Conservation (phyloP, 2,888 invertebrate species). For the Aphidoletes aphidimyza region DNA sequence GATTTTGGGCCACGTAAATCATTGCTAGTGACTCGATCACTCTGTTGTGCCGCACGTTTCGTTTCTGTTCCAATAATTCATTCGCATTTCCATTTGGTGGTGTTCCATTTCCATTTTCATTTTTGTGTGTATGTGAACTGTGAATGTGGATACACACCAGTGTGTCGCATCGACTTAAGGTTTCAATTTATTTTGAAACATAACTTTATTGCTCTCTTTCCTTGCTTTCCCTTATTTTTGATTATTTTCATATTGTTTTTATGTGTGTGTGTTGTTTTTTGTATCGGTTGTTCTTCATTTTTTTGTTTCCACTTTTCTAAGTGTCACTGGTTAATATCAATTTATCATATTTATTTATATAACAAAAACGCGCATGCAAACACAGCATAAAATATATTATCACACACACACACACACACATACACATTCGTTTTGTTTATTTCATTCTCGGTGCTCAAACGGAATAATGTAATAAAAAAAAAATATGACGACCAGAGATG, state of each 20-base stretch:
- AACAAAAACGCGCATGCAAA: neutral
- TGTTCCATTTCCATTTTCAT: too few species aligned
- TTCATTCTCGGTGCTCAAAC: neutral
- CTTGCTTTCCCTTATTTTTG: neutral
- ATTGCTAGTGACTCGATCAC: neutral
- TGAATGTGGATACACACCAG: neutral
- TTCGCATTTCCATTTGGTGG: neutral
- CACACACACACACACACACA: too few species aligned
- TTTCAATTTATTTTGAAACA: neutral
- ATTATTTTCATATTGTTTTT: neutral
- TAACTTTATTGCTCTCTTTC: neutral
- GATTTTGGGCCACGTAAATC: too few species aligned
- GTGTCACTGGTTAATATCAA: constrained; percentile 27
- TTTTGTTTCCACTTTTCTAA: neutral
- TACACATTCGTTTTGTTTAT: neutral
- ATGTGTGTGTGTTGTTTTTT: neutral
- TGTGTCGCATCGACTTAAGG: neutral
- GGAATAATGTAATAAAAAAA: constrained; percentile 1
- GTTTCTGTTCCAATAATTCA: neutral
- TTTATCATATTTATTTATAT: constrained; percentile 36
- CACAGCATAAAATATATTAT: constrained; percentile 13
- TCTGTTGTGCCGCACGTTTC: neutral
- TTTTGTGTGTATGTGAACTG: too few species aligned
- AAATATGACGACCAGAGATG: neutral
- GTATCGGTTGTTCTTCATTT: neutral